Base-by-base conservation (phyloP, 2,113 vertebrate genomes). In the Nothobranchius kuhntae region DNA sequence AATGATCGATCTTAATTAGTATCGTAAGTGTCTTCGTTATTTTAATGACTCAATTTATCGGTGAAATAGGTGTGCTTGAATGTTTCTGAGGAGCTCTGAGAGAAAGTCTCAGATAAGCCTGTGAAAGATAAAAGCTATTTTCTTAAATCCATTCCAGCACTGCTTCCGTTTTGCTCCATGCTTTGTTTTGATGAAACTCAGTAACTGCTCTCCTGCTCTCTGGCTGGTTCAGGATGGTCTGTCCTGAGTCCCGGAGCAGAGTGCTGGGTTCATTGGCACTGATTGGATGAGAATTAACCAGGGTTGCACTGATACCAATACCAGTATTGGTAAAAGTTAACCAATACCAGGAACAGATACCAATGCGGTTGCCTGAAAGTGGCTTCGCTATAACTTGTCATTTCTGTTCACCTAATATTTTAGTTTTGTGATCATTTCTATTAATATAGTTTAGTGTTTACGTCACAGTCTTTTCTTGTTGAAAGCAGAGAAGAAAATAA, bases 61-160 rank as follows among this genome's bases (percentile, higher is more conserved):
- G n/a, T 10, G 48, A 21, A 51, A 35, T 35, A 21, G 5, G 42
- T 58, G 12, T 44, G n/a, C 11, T 17, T 13, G 17, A 4, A n/a
- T 10, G 36, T n/a, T 51, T 51, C 48, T 51, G n/a, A 17, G 9
- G 48, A 17, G 48, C 48, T 17, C 48, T 51, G 48, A 21, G 15
- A 21, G n/a, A 21, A 51, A 51, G 21, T 51, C 48, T 51, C 10
- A 17, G 48, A 51, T 51, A 51, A 51, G 48, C 48, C 2, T 10
- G n/a, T 51, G 21, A 51, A 51, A 51, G 48, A 51, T 51, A 51
- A 51, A 51, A 17, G 47, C 47, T 21, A 51, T 21, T 51, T 51
- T 21, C 48, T 51, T 51, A 21, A 17, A 51, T 51, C 48, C n/a
- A 51, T 21, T 51, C 10, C n/a, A 51, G 8, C 7, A n/a, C n/a